These are phyloP conservation scores for Myotis brandtii DNA, from an alignment of 2,113 vertebrate species.

Conservation along the genomic window DNA sequence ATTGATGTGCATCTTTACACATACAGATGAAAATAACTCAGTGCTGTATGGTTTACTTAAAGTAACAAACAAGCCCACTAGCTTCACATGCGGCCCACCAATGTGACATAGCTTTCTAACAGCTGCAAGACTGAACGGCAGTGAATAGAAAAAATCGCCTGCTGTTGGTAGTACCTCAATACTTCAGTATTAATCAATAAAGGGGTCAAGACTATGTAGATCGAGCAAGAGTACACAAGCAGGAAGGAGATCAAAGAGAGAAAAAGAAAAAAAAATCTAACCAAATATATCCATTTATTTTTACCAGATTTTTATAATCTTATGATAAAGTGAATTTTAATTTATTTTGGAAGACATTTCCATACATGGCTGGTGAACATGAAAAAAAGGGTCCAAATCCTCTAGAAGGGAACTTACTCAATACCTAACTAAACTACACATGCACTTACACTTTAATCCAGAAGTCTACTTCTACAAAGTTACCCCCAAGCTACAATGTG, in stretches of 20 bases:
- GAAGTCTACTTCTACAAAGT: neutral
- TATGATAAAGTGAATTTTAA: neutral
- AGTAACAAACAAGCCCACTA: neutral
- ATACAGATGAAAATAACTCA: conserved; percentile 42
- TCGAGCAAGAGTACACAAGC: neutral
- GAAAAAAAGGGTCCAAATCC: neutral
- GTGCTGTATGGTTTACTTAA: neutral
- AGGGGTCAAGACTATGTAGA: neutral
- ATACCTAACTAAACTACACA: neutral
- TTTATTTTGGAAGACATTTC: neutral
- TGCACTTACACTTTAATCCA: neutral
- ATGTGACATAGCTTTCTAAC: conserved; percentile 31
- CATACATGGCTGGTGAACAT: neutral
- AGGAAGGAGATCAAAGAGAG: neutral
- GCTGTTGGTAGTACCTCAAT: neutral
- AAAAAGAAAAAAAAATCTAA: neutral
- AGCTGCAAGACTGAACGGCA: neutral
- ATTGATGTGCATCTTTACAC: neutral
- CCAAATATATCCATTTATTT: neutral
- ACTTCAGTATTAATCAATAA: conserved; percentile 42
- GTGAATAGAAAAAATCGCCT: neutral
- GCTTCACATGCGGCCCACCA: neutral
- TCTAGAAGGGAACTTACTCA: neutral
- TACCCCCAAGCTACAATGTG: neutral
- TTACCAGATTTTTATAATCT: neutral